Base-by-base conservation (phyloP, 2,888 invertebrate species). In the Amaurobius ferox region DNA sequence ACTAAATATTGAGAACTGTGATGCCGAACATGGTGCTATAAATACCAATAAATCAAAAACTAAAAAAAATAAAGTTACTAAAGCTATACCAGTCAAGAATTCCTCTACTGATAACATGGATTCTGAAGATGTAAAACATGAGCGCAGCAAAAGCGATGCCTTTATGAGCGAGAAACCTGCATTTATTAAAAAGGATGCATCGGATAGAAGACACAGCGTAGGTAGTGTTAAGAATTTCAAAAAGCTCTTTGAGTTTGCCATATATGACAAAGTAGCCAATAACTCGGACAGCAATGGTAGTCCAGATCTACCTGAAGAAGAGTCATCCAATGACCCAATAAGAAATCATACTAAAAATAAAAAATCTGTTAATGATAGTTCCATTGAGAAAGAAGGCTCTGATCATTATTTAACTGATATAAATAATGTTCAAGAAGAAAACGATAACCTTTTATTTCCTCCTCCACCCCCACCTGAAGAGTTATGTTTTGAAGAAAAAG, bases 141-240 rank as follows among this genome's bases (percentile, higher is more conserved):
- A 86, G 30, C 30, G 86, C 19, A 86, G 86, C 28, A 79, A 86
- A 55, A 86, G 86, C 48, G 86, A 86, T 67, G 86, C 86, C 28
- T 86, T 86, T 66, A 70, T 86, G 23, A 61, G 55, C 30, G 86
- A 86, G 7, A 79, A 78, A 23, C 48, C 86, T n/a, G 62, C 76
- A n/a, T 23, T 79, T 32, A 61, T 76, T 35, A 79, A 73, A 32
- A 86, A 79, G 32, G 95, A 95, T 72, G 94, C 94, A n/a, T 95
- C 96, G 73, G 96, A 96, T 91, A 97, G 97, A 91, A 93, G 97
- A 13, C 95, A 96, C 89, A 97, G 97, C 91, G 96, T 97, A 67
- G 97, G 97, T 87, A 96, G 96, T 92, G 97, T 97, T 90, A 96
- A 95, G 91, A 97, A 96, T 91, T 93, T 97, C 90, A 97, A 97